Base-by-base conservation (phyloP, 1,140 invertebrate species). In the Campoletis sonorensis region DNA sequence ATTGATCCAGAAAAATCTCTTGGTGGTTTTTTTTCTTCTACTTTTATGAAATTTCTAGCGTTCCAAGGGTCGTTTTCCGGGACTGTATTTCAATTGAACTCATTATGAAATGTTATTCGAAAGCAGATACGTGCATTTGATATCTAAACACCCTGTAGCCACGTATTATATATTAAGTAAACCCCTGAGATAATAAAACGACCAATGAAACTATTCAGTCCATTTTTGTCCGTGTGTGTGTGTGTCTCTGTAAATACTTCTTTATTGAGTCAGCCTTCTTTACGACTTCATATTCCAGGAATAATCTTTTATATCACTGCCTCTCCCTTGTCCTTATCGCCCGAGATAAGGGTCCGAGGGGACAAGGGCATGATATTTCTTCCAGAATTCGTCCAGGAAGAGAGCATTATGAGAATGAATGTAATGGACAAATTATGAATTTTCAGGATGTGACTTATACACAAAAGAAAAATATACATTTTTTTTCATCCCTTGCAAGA, bases 251-350 rank as follows among this genome's bases (percentile, higher is more conserved):
- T 30, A 49, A 75, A 75, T 27, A 51, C 33, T 75, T 11, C 49
- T 75, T 75, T 75, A 73, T 73, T 73, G 71, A 73, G 71, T 73
- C 37, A 73, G 49, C 71, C 49, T 75, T 58, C 72, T 58, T 75
- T 75, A 75, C 72, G 72, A 75, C 23, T 75, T 75, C 72, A 75
- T 75, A 75, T 75, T 75, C 49, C 30, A 75, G 23, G 49, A 58
- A 58, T 58, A 10, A 30, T 75, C 49, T 27, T 58, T 54, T 49
- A 18, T 49, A 18, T 51, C 16, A 18, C 72, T 73, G 0, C 16
- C 33, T 33, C 33, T 75, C 45, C 49, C 71, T 10, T 45, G 16
- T 18, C 18, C 21, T 58, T 58, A 58, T 58, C 40, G 40, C 11
- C 21, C 54, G 21, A 58, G 54, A 58, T 58, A 10, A 45, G 40